Evolutionary conservation across 2,888 invertebrate species (phyloP), one percentile per base, ranked within the genome.

Genomic region (Emmelina monodactyla): DNA sequence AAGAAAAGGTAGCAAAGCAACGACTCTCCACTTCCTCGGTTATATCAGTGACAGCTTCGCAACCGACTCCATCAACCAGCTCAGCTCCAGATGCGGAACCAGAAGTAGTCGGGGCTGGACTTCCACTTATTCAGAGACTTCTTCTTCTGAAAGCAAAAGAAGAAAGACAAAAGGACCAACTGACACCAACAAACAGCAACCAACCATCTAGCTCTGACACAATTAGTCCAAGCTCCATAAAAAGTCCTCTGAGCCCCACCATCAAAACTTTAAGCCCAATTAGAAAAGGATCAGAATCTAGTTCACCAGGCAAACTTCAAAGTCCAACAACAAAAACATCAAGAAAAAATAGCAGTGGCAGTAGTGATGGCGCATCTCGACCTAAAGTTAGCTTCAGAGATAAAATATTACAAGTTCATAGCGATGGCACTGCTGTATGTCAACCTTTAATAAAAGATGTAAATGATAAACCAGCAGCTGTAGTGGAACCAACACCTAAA

Each of bases 81-180:
- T 71, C 85, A 41, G 85, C 84, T 47, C 76, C 69, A 32, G 83
- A 71, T 46, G 63, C 54, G 34, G 83, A 85, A 58, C 72, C 83
- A 10, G 87, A 88, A 65, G 81, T 87, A 10, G 84, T 87, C 37
- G 88, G 88, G 32, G 86, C 86, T 42, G 87, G 87, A 33, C 78
- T 91, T 34, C 89, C 91, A 3, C 80, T 92, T 3, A 65, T 89
- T 14, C 91, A 92, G 62, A 82, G 91, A 44, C 79, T 92, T 40
- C 78, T 90, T 14, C 71, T 90, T 42, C 75, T 91, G 31, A 91
- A 91, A 75, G 86, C 88, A 16, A 89, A 88, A 67, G 88, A 88
- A 62, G 91, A 90, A 46, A 73, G 78, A 41, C 83, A 84, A 32
- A 65, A 78, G 37, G 76, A 73, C 45, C 75, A 75, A 47, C 47